Conservation (phyloP, 1,140 invertebrate genomes). For the Drosophila funebris region DNA sequence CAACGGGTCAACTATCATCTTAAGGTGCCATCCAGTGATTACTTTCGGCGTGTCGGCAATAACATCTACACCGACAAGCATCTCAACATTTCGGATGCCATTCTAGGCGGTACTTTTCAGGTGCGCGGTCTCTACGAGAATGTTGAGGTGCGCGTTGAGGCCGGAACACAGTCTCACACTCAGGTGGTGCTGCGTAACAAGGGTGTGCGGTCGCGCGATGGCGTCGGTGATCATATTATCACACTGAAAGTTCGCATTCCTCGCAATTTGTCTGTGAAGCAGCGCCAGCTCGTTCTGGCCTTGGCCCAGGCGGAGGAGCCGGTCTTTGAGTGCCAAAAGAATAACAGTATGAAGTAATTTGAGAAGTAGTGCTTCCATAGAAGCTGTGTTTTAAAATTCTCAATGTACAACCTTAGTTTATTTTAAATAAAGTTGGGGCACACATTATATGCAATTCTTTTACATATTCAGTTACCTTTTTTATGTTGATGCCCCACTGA, state of each 20-base stretch:
- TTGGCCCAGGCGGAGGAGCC: slow-evolving; percentile 71
- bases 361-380: neutral
- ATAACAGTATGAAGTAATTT: neutral
- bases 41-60: slow-evolving; percentile 73
- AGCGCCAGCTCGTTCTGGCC: slow-evolving; percentile 71
- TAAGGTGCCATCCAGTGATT: slow-evolving; percentile 54
- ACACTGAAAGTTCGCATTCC: slow-evolving; percentile 72
- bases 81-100: slow-evolving; percentile 66
- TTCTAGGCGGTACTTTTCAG: slow-evolving; percentile 65
- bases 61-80: slow-evolving; percentile 68
- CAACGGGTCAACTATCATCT: slow-evolving; percentile 61
- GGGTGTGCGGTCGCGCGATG: slow-evolving; percentile 57
- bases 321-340: slow-evolving; percentile 50
- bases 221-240: slow-evolving; percentile 68
- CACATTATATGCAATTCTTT: neutral
- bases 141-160: slow-evolving; percentile 61
- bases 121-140: slow-evolving; percentile 70
- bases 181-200: slow-evolving; percentile 58
- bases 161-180: slow-evolving; percentile 73
- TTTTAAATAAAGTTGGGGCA: slow-evolving; percentile 18
- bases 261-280: slow-evolving; percentile 65
- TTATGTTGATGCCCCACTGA: slow-evolving; percentile 97
- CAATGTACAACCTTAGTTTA: slow-evolving; percentile 40
- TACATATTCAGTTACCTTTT: slow-evolving; percentile 91
- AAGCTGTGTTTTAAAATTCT: slow-evolving; percentile 56